Evolutionary conservation across 2,113 vertebrate genomes (phyloP), one percentile per base, ranked within the genome.

Genomic region (Anser brachyrhynchus): DNA sequence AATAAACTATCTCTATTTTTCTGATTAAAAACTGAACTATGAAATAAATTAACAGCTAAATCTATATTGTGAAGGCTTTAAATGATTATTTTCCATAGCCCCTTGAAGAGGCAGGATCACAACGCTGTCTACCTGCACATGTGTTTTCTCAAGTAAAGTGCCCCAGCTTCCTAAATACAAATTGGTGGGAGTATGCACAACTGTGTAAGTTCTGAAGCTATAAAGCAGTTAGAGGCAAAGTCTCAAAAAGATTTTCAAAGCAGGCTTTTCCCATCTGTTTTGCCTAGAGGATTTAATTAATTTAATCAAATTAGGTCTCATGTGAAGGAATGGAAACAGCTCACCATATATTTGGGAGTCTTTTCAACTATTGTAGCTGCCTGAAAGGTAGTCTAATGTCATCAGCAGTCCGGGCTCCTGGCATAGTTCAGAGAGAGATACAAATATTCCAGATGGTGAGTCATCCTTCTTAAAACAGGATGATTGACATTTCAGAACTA

Each of bases 391-490:
- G 74, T 37, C 72, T 82, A 77, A 62, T 73, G 54, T 86, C 83
- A 83, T 35, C 31, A 87, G 31, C 37, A 74, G 61, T 28, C 62
- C 58, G 39, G 39, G 20, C 26, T 90, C n/a, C 12, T 41, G 75
- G 33, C 49, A 33, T 28, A 49, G 33, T 52, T 90, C 64, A 82
- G 35, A 76, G 77, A 71, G 54, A 84, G 71, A 87, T 13, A 83
- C 49, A 90, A 76, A 65, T 90, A 58, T 58, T 90, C 35, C 33
- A 61, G 54, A 66, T 51, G 15, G 10, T 83, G 72, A 92, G 74
- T 88, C 58, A 88, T 70, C 46, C 20, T 20, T 83, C 58, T 87
- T 88, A 87, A 96, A 92, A 87, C 33, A 93, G 33, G 35, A 65
- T 73, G 54, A 85, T 28, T 76, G 89, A 29, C 49, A 35, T 2